phyloP scores from a whole-genome alignment of 2,797 vertebrate species.

The Antennarius maculatus region DNA sequence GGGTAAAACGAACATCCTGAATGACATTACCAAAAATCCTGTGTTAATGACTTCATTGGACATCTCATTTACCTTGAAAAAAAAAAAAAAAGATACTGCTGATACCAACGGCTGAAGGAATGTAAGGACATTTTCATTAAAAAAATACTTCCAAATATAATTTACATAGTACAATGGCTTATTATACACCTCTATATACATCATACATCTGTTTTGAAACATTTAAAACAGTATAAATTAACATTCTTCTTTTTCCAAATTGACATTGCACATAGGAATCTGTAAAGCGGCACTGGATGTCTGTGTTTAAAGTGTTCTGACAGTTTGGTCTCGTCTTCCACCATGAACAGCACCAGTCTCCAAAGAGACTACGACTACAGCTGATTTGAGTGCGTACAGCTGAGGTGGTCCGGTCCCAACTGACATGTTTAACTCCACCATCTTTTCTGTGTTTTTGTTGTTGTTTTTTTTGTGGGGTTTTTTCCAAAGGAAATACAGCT shows the following conservation, averaged over 20 bases:
- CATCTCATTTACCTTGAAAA: conserved; percentile 26
- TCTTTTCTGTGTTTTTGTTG: conserved; percentile 11
- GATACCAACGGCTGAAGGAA: conserved; percentile 72
- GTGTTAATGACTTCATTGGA: conserved; percentile 29
- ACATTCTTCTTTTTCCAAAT: conserved; percentile 77
- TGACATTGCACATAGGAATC: conserved; percentile 79
- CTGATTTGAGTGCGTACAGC: conserved; percentile 17
- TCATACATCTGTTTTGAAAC: conserved; percentile 61
- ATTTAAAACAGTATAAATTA: conserved; percentile 79
- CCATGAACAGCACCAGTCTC: conserved; percentile 56
- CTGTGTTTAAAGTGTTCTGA: conserved; percentile 50
- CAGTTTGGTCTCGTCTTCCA: conserved; percentile 31
- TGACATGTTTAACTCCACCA: not conserved
- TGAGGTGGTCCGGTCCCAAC: conserved; percentile 7
- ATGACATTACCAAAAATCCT: conserved; percentile 32
- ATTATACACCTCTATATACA: conserved; percentile 73
- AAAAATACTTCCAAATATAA: conserved; percentile 79
- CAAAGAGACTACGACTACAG: conserved; percentile 22
- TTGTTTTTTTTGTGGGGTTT: not conserved
- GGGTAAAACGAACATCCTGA: not conserved
- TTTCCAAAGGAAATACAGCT: conserved; percentile 19
- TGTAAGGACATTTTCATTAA: conserved; percentile 72
- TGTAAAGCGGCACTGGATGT: conserved; percentile 66
- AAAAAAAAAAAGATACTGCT: conserved; percentile 43
- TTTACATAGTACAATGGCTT: conserved; percentile 77